Evolutionary conservation across 2,888 invertebrate genomes (phyloP), one percentile per base, ranked within the genome.

Genomic region (Polylopha cassiicola): DNA sequence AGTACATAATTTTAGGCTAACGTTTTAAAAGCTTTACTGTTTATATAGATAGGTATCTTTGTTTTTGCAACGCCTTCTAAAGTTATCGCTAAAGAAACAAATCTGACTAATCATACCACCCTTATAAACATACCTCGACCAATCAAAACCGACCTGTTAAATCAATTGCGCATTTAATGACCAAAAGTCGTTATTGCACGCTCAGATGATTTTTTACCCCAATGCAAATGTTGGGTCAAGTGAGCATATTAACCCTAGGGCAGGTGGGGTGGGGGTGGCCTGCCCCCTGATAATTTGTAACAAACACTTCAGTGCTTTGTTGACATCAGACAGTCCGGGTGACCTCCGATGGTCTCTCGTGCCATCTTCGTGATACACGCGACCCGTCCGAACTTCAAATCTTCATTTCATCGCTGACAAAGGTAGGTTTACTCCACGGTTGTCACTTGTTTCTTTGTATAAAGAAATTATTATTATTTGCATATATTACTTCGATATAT

Each of bases 191-290:
- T 29, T 37, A 50, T 51, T 76, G 73, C 75, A 81, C 74, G 80
- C 74, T 65, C 63, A 61, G 74, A 71, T 77, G 74, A 63, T 65
- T 77, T 68, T 62, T 53, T 54, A 59, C 56, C 61, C 55, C 63
- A 58, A 66, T 63, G 64, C 63, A 64, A 70, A 64, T 61, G 65
- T 47, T 51, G 73, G 75, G 78, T 84, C 78, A 84, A 80, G 74
- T 81, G 73, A 66, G 58, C 73, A 68, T 74, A 71, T 76, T 77
- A 78, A 71, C 78, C 76, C 74, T 65, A 65, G 57, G 45, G 53
- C 70, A 72, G 55, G 55, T 53, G 48, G 58, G 74, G 79, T 75
- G 70, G 77, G 77, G 77, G 75, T 75, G 75, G 73, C 67, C 67
- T 56, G 55, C 52, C 56, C 68, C 63, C 62, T 69, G 72, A 75